Percentiles rank a stretch among this genome's conserved stretches.
phyloP scores from a whole-genome alignment of 2,113 vertebrate genomes.

The Perca schrenkii region DNA sequence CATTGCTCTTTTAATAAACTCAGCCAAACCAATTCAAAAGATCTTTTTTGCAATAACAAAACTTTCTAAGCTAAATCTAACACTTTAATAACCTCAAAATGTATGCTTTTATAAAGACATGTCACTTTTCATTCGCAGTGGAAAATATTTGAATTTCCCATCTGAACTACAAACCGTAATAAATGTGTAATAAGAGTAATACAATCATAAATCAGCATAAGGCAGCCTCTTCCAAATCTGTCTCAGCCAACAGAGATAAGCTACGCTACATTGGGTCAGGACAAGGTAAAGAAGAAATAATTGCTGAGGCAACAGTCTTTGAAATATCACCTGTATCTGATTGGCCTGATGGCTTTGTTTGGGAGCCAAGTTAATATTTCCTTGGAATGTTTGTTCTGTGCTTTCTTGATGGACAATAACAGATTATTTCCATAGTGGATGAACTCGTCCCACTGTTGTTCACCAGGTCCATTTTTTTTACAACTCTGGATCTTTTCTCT shows the following conservation, averaged over 20 bases:
- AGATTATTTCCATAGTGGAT: slow-evolving; percentile 70
- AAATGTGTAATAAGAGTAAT: slow-evolving; percentile 29
- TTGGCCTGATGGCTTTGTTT: slow-evolving; percentile 54
- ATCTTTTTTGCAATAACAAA: neutral
- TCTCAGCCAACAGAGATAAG: slow-evolving; percentile 44
- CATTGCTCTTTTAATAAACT: slow-evolving; percentile 9
- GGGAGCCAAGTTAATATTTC: slow-evolving; percentile 68
- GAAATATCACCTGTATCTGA: slow-evolving; percentile 61
- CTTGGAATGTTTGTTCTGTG: slow-evolving; percentile 64
- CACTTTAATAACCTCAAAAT: slow-evolving; percentile 34
- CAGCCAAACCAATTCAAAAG: neutral
- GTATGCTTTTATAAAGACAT: neutral
- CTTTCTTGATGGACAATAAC: slow-evolving; percentile 61
- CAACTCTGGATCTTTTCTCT: slow-evolving; percentile 35
- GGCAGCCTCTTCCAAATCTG: slow-evolving; percentile 19
- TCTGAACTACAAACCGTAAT: slow-evolving; percentile 11
- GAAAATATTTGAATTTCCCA: slow-evolving; percentile 17
- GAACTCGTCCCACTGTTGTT: slow-evolving; percentile 43
- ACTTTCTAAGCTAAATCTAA: neutral
- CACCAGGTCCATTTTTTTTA: slow-evolving; percentile 22
- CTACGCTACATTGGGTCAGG: slow-evolving; percentile 36
- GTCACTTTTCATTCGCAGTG: neutral
- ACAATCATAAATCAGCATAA: slow-evolving; percentile 40
- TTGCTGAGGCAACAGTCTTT: slow-evolving; percentile 48
- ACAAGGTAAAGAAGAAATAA: slow-evolving; percentile 65